Conservation (phyloP, 2,888 invertebrate genomes). For the Hirudinaria manillensis region DNA sequence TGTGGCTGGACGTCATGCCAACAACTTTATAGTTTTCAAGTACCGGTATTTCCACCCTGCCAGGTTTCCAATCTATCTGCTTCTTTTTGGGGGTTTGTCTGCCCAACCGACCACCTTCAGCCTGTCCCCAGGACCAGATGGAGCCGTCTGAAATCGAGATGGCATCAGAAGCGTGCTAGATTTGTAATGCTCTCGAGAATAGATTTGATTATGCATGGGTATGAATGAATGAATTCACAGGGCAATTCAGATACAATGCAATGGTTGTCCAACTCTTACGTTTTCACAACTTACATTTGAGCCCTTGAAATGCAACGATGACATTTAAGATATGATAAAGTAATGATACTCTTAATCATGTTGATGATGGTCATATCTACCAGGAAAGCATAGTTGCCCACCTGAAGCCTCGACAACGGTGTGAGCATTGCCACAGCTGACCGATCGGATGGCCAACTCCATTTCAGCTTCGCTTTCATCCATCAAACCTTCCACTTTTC, state of each 20-base stretch:
- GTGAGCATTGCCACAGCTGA: slow-evolving; percentile 53
- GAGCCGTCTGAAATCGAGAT: slow-evolving; percentile 44
- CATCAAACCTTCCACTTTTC: background rate
- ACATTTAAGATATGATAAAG: too few species aligned
- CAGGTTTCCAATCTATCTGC: slow-evolving; percentile 45
- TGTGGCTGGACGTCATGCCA: slow-evolving; percentile 50
- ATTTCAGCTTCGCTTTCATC: background rate
- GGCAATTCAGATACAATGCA: too few species aligned
- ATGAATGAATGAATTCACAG: background rate
- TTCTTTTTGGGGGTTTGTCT: slow-evolving; percentile 42
- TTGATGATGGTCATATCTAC: too few species aligned
- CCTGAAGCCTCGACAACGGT: slow-evolving; percentile 45
- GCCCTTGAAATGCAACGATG: too few species aligned
- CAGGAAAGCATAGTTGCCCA: too few species aligned
- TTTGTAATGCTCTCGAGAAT: background rate
- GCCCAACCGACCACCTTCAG: slow-evolving; percentile 49
- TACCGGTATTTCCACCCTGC: slow-evolving; percentile 41
- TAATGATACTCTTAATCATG: too few species aligned
- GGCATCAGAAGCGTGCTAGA: too few species aligned
- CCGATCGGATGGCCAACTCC: slow-evolving; percentile 15
- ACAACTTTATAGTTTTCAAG: slow-evolving; percentile 43
- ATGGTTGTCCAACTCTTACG: too few species aligned
- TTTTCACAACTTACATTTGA: too few species aligned
- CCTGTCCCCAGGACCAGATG: slow-evolving; percentile 52
- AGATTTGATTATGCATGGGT: background rate